Evolutionary conservation across 1,140 invertebrate species (phyloP).

Genomic region (Drosophila nigrodunni): DNA sequence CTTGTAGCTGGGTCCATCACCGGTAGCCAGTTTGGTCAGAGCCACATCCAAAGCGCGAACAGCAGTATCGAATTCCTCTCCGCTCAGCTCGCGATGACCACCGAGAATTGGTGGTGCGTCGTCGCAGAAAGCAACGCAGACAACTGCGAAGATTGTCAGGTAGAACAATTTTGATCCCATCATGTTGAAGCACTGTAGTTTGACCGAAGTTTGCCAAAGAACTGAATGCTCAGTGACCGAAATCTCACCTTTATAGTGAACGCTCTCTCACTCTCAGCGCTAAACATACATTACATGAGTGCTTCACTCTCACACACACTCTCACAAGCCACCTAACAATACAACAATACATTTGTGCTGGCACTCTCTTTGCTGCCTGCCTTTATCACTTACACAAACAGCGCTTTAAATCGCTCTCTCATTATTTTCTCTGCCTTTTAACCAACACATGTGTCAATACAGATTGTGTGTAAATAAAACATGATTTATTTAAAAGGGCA

Average conservation of each 20-base stretch:
- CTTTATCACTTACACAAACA: no score
- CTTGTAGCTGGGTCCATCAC: conserved; percentile 53
- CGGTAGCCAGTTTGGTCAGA: conserved; percentile 34
- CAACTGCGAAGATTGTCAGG: conserved; percentile 15
- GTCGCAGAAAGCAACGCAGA: conserved; percentile 1
- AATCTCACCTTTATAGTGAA: conserved; percentile 13
- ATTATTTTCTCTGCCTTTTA: no score
- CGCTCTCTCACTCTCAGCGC: not conserved
- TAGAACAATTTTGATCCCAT: conserved; percentile 22
- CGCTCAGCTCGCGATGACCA: conserved; percentile 21
- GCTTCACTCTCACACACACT: no score
- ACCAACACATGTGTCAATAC: no score
- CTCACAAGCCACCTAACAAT: no score
- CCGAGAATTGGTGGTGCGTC: not conserved
- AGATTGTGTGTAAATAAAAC: no score
- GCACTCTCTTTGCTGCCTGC: no score
- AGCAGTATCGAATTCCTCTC: conserved; percentile 20
- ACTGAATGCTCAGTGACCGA: conserved; percentile 8
- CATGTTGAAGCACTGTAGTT: not conserved
- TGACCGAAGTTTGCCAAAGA: not conserved
- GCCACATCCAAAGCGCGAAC: conserved; percentile 20
- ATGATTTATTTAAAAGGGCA: no score
- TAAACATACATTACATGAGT: not conserved
- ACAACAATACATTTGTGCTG: no score
- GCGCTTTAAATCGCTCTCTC: no score